Base-by-base conservation (phyloP, 2,797 vertebrate species). In the Gallinago nigripennis region DNA sequence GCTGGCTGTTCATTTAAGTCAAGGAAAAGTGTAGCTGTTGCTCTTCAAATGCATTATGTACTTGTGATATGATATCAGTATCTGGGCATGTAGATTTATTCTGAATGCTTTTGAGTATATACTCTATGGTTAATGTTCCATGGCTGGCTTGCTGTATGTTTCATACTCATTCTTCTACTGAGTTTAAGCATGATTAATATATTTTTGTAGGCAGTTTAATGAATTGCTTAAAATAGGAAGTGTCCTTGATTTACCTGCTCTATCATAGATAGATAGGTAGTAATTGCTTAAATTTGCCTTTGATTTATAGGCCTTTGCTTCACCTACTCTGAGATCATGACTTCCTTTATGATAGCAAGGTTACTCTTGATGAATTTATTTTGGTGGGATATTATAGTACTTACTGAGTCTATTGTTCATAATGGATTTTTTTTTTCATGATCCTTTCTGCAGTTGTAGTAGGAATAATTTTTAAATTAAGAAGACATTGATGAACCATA, bases 141-240 rank as follows among this genome's bases (percentile, higher is more conserved):
- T 57, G 21, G 53, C 46, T 96, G 21, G 58, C 45, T 96, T 91
- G 43, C 68, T 88, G 14, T 88, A 70, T 79, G 46, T 82, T 90
- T 91, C 31, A 53, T 72, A n/a, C 4, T 53, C 39, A n/a, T 77
- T 88, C 57, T 92, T 89, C 71, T 51, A 25, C 51, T 92, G 63
- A 91, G 45, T 21, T 80, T 91, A 82, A 89, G 50, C 82, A 66
- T 86, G 91, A 88, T 93, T 90, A 93, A 91, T 95, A 64, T 41
- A 13, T 60, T 96, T 93, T 78, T 85, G 33, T 84, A 48, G 72
- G 66, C 43, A 88, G 31, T 72, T 84, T 68, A 72, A 86, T 94
- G 53, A 94, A 77, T 92, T 89, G 39, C 78, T 88, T 95, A 73
- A 90, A 93, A 48, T 79, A 91, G 51, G 77, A 94, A 94, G 5